Evolutionary conservation across 2,797 vertebrate genomes (phyloP).

Genomic region (Sitta carolinensis): DNA sequence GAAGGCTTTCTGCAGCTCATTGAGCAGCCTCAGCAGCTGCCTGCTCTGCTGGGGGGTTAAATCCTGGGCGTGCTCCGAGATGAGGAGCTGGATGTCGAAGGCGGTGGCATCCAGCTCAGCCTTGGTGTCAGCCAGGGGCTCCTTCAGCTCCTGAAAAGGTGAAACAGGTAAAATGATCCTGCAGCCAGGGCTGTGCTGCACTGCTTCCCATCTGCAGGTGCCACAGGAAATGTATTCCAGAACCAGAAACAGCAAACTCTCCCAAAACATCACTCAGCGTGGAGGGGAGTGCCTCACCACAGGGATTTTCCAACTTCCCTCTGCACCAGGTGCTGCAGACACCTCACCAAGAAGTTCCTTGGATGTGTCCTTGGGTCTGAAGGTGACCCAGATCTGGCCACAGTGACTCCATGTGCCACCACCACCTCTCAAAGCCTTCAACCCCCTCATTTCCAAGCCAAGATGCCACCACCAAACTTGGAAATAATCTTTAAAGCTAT

Average conservation of each 20-base stretch:
- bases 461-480: neutral
- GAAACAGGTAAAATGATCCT: rapidly evolving
- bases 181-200: neutral
- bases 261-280: neutral
- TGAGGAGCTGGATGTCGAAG: constrained; percentile 87
- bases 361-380: neutral
- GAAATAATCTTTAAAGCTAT: neutral
- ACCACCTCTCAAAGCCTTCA: neutral
- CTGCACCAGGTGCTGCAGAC: neutral
- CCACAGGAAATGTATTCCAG: neutral
- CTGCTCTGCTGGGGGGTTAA: constrained; percentile 87
- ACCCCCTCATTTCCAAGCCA: neutral
- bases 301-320: rapidly evolving
- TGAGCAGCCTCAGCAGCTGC: constrained; percentile 85
- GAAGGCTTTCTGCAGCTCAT: constrained; percentile 87
- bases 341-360: neutral
- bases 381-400: neutral
- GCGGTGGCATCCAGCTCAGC: constrained; percentile 80
- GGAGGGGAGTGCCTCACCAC: neutral
- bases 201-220: neutral
- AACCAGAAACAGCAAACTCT: neutral
- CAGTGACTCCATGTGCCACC: rapidly evolving
- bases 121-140: constrained; percentile 77
- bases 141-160: constrained; percentile 80
- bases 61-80: constrained; percentile 90